These are phyloP conservation scores for Otolemur garnettii DNA, from an alignment of 2,113 vertebrate species.

Conservation along the genomic window DNA sequence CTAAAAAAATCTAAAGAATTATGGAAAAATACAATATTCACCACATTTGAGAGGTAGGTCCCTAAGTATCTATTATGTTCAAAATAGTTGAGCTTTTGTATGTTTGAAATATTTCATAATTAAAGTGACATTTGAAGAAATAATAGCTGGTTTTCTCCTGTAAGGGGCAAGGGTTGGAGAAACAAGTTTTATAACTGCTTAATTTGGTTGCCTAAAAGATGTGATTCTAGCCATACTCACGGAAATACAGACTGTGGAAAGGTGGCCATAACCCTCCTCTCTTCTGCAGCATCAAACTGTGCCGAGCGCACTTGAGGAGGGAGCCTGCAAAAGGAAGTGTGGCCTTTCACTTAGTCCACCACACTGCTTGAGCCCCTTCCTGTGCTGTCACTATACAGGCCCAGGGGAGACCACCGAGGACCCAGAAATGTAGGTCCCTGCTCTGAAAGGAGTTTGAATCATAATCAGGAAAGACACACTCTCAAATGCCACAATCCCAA, in stretches of 20 bases:
- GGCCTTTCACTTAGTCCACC: not conserved
- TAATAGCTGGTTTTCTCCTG: not conserved
- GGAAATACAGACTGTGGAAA: not conserved
- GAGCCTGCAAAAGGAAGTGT: not conserved
- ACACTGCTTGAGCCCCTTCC: not conserved
- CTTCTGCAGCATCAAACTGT: not conserved
- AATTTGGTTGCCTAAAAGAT: not conserved
- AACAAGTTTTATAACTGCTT: not conserved
- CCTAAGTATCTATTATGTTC: not conserved
- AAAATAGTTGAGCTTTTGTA: not conserved
- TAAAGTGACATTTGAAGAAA: conserved; percentile 40
- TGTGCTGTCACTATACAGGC: not conserved
- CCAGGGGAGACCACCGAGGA: not conserved
- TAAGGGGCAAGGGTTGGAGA: not conserved
- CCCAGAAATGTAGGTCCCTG: not conserved
- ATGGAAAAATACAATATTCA: conserved; percentile 16
- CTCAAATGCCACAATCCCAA: not conserved
- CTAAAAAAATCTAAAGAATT: not conserved
- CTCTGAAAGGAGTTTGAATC: not conserved
- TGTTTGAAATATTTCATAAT: conserved; percentile 50
- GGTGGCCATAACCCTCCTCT: not conserved
- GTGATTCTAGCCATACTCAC: not conserved
- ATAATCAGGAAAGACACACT: not conserved
- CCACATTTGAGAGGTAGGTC: not conserved
- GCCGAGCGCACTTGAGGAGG: not conserved